Evolutionary conservation across 2,888 invertebrate genomes (phyloP), one percentile per base, ranked within the genome.

Genomic region (Octodonta nipae): DNA sequence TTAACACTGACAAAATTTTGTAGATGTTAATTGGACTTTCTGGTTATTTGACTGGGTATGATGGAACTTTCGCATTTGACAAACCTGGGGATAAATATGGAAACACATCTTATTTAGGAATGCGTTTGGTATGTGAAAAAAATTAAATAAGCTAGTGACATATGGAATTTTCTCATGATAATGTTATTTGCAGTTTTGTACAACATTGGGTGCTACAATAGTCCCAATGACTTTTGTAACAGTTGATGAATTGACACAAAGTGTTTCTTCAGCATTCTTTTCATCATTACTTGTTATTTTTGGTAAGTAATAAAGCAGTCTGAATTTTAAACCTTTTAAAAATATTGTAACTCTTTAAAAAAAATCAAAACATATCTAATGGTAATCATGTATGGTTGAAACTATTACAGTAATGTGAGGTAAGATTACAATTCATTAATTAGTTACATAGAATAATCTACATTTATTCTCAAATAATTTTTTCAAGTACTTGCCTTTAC

Each of bases 11-110:
- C 24, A 13, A 5, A 13, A 26, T 33, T 43, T 66, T 68, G 28
- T 56, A 92, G 89, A 93, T 95, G 92, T 66, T 95, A 41, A 89
- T 95, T 54, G 92, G 84, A 0, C 64, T 91, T 17, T 86, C 91
- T 29, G 93, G 93, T 2, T 82, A 86, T 55, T 58, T 92, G 52
- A 84, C 85, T 28, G 93, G 93, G 1, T 95, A 95, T 59, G 82
- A 93, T 70, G 95, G 92, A 2, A 85, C 70, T 38, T 95, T 88
- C 68, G 75, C 88, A 0, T 95, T 93, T 66, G 86, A 87, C 50
- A 92, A 92, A 61, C 95, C 93, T 1, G 93, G 93, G 2, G 92
- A 93, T 60, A 87, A 87, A 56, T 95, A 87, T 64, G 84, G 82
- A 43, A 82, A 82, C 40, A 81, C 83, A 1, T 75, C 73, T 41